phyloP scores from a whole-genome alignment of 2,888 invertebrate genomes.

The Drosophila emarginata region DNA sequence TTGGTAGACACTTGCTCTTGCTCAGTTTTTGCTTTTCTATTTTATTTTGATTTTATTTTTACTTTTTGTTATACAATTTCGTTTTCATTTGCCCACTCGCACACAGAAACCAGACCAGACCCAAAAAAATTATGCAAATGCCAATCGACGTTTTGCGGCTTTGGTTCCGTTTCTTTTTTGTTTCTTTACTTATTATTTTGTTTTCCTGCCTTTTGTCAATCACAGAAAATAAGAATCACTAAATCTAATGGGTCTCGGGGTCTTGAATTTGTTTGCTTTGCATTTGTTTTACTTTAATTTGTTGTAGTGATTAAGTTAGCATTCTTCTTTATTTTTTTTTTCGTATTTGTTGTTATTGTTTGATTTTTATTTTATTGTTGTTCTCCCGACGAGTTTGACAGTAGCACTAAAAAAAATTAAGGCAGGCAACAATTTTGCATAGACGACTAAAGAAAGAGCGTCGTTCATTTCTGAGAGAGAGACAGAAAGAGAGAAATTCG shows the following conservation, averaged over 20 bases:
- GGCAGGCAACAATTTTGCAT: constrained; percentile 12
- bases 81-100: constrained; percentile 2
- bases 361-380: constrained; percentile 46
- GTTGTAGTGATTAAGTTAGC: constrained; percentile 26
- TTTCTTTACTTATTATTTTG: background rate
- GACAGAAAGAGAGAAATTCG: background rate
- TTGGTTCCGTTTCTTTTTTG: background rate
- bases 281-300: constrained; percentile 43
- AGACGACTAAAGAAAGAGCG: constrained; percentile 14
- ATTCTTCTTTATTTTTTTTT: constrained; percentile 25
- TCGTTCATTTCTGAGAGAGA: no score
- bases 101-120: background rate
- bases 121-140: constrained; percentile 31
- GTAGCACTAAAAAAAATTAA: constrained; percentile 41
- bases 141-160: constrained; percentile 11
- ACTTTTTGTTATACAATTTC: constrained; percentile 17
- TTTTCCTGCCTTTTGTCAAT: no score
- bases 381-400: constrained; percentile 57
- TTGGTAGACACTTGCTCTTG: background rate
- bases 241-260: background rate
- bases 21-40: background rate
- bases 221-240: background rate
- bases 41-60: constrained; percentile 2
- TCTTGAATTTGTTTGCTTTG: constrained; percentile 23
- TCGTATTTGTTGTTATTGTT: background rate